Conservation (phyloP, 2,888 invertebrate genomes). For the Caenorhabditis sp. region DNA sequence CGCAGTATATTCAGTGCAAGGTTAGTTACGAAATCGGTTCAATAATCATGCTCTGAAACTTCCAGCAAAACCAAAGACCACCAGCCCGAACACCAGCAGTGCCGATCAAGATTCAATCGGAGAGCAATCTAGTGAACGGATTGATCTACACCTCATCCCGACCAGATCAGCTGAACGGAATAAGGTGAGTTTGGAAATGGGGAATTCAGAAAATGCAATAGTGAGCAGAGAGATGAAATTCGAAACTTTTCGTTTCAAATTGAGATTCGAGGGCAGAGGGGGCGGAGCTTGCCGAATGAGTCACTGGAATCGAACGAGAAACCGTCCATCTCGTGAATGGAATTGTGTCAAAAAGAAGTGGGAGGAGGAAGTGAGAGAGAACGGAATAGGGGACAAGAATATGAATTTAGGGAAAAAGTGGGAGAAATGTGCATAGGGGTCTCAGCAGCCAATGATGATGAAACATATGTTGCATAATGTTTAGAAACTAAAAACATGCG, state of each 20-base stretch:
- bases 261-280: background rate
- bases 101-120: slow-evolving; percentile 51
- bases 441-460: no score
- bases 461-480: background rate
- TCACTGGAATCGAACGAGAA: slow-evolving; percentile 12
- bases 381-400: background rate
- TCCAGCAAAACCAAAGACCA: slow-evolving; percentile 21
- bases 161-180: slow-evolving; percentile 41
- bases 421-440: background rate
- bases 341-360: background rate
- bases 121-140: slow-evolving; percentile 42
- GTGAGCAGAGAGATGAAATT: slow-evolving; percentile 3
- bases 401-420: background rate
- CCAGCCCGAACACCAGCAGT: slow-evolving; percentile 14
- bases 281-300: slow-evolving; percentile 8
- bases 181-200: slow-evolving; percentile 36
- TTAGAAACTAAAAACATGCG: background rate
- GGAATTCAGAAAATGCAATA: background rate
- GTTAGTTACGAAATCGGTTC: slow-evolving; percentile 8
- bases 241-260: slow-evolving; percentile 9
- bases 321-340: slow-evolving; percentile 9
- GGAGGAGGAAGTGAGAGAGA: background rate
- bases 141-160: slow-evolving; percentile 8
- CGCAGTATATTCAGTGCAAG: slow-evolving; percentile 63
- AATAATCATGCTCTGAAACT: background rate